phyloP scores from a whole-genome alignment of 2,888 invertebrate genomes.

The Macaria liturata region DNA sequence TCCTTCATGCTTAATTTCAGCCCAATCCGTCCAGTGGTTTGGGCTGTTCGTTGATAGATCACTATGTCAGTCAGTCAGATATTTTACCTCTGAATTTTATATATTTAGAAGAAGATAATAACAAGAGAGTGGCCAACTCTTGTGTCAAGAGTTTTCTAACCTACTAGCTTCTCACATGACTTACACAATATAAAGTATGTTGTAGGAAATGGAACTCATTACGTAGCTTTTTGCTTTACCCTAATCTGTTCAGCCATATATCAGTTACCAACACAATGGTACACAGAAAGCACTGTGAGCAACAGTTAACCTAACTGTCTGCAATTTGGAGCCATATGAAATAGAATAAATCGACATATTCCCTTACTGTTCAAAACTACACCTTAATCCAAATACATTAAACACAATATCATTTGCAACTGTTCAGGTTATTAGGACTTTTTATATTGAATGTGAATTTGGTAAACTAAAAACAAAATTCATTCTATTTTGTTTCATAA shows the following conservation, averaged over 20 bases:
- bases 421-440: slow-evolving; percentile 7
- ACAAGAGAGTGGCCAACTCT: too few relatives aligned
- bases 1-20: too few relatives aligned
- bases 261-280: slow-evolving; percentile 63
- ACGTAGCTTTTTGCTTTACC: slow-evolving; percentile 42
- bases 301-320: slow-evolving; percentile 75
- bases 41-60: too few relatives aligned
- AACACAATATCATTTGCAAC: slow-evolving; percentile 21
- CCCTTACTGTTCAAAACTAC: slow-evolving; percentile 32
- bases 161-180: too few relatives aligned
- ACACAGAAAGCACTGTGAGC: slow-evolving; percentile 67
- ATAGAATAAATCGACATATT: slow-evolving; percentile 64
- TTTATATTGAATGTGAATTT: slow-evolving; percentile 18
- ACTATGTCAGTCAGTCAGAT: too few relatives aligned
- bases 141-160: too few relatives aligned
- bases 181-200: too few relatives aligned
- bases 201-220: slow-evolving; percentile 1
- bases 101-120: too few relatives aligned
- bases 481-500: slow-evolving; percentile 41
- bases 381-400: slow-evolving; percentile 18
- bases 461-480: slow-evolving; percentile 11
- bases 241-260: slow-evolving; percentile 60
- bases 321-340: slow-evolving; percentile 69
- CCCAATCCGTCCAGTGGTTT: too few relatives aligned
- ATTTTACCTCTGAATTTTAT: too few relatives aligned